Evolutionary conservation across 2,113 vertebrate species (phyloP).

Genomic region (Apodemus speciosus): DNA sequence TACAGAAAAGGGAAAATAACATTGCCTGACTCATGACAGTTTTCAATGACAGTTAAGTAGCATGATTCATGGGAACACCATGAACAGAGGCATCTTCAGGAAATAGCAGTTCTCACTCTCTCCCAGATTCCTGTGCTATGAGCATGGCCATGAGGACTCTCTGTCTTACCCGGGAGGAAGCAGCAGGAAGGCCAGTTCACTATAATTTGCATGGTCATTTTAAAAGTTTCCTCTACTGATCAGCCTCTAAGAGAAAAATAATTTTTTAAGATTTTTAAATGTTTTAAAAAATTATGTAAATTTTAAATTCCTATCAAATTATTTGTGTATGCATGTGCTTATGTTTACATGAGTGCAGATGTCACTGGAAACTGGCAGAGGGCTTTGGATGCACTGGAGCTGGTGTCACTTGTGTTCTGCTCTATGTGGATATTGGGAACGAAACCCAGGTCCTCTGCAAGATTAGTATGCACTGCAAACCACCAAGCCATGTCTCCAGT

Average conservation of each 20-base stretch:
- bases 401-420: neutral
- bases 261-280: neutral
- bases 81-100: neutral
- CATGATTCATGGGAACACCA: neutral
- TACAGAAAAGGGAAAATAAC: neutral
- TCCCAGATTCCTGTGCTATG: neutral
- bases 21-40: neutral
- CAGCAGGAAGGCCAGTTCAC: slow-evolving; percentile 3
- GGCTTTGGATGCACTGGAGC: neutral
- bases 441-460: neutral
- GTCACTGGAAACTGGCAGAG: neutral
- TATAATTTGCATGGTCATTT: slow-evolving; percentile 60
- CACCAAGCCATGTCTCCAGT: neutral
- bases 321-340: neutral
- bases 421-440: neutral
- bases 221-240: slow-evolving; percentile 65
- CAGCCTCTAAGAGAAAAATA: slow-evolving; percentile 23
- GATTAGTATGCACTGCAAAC: neutral
- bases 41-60: neutral
- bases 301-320: neutral
- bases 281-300: neutral
- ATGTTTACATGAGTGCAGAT: neutral
- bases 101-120: neutral
- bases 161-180: slow-evolving; percentile 36
- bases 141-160: neutral